Evolutionary conservation across 2,888 invertebrate species (phyloP), one percentile per base, ranked within the genome.

Genomic region (Caradrina kadenii): DNA sequence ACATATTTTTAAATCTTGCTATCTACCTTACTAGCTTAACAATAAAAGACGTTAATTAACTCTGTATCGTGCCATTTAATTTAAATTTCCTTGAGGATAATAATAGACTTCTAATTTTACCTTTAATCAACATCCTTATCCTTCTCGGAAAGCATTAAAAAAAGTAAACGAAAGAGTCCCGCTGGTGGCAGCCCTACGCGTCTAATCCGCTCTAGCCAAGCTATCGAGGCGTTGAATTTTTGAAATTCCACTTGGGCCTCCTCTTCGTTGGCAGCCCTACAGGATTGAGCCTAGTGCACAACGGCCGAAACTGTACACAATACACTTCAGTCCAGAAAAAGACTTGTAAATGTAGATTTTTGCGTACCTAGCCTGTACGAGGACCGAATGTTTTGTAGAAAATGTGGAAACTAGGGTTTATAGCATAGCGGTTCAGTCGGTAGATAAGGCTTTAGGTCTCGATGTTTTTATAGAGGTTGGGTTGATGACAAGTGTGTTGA

Each of bases 141-240:
- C 42, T 66, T 22, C 39, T 17, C 0, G 13, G 17, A 67, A 31
- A 67, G n/a, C 39, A 67, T 42, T 19, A 22, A 31, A 69, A 39
- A 39, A 7, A 39, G 19, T 11, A 2, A 15, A 55, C 39, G 19
- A 31, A 45, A 50, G 2, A 22, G 19, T 26, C 11, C 50, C 6
- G 8, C 1, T 21, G 4, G 17, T 62, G 80, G 2, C 89, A 92
- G 19, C 92, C 93, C 92, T 92, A 78, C 64, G 39, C 58, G 66
- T 79, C 86, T 89, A 89, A 91, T 89, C 87, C 74, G 72, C 81
- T 80, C 87, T 86, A 83, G 76, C 69, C 82, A 72, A 85, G 73
- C 87, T 81, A 91, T 89, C 86, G 89, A 89, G 87, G 90, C 91
- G 90, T 86, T 89, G 92, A 89, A 92, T 92, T 92, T 93, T 93